Conservation (phyloP, 1,140 invertebrate genomes). For the Leguminivora glycinivorella region DNA sequence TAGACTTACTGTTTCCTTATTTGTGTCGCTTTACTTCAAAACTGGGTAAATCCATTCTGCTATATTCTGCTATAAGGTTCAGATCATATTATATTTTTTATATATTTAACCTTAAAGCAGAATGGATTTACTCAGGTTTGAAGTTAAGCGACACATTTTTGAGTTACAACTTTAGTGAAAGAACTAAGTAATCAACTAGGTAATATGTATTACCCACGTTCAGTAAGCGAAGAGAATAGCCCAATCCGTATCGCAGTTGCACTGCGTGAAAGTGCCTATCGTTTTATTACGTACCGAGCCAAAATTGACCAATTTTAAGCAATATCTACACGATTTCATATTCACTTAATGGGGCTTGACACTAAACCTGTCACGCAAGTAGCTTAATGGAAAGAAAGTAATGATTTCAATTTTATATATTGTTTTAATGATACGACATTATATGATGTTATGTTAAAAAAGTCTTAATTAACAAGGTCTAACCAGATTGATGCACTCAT, state of each 20-base stretch:
- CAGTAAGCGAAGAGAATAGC: not conserved
- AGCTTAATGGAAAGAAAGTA: conserved; percentile 16
- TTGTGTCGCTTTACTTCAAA: too few relatives aligned
- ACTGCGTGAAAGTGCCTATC: conserved; percentile 54
- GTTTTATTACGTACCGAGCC: conserved; percentile 36
- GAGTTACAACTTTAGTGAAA: too few relatives aligned
- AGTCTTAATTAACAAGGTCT: not conserved
- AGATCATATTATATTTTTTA: too few relatives aligned
- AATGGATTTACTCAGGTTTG: too few relatives aligned
- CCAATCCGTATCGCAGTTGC: conserved; percentile 36
- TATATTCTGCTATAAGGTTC: too few relatives aligned
- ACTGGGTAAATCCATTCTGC: too few relatives aligned
- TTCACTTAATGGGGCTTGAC: conserved; percentile 3
- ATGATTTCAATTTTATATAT: not conserved
- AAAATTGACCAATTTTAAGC: conserved; percentile 26
- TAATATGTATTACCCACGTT: too few relatives aligned
- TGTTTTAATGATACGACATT: not conserved
- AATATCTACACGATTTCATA: conserved; percentile 19
- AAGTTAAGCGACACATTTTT: too few relatives aligned
- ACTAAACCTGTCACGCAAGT: conserved; percentile 13
- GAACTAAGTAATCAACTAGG: too few relatives aligned
- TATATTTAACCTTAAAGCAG: too few relatives aligned
- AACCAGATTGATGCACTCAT: not conserved
- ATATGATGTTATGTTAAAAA: not conserved
- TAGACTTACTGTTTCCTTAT: too few relatives aligned